Percentiles rank a stretch among this genome's conserved stretches.
Evolutionary conservation across 2,113 vertebrate species (phyloP).

Genomic region (Nesoenas mayeri): DNA sequence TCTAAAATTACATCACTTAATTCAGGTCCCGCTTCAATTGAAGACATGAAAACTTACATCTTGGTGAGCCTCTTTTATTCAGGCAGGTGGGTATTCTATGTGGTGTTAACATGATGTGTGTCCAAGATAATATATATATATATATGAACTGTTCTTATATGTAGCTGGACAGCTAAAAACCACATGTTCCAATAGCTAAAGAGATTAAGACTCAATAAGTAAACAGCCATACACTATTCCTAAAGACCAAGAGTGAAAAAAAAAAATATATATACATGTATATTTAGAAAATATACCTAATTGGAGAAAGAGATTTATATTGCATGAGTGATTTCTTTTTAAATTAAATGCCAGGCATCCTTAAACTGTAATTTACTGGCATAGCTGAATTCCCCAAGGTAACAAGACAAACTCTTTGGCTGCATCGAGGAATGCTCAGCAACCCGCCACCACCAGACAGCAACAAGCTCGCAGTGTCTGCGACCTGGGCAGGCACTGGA

Average conservation of each 20-base stretch:
- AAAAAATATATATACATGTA: background rate
- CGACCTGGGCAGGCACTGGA: background rate
- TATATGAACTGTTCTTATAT: background rate
- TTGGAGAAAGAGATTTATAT: conserved; percentile 18
- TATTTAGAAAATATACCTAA: background rate
- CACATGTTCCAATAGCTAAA: background rate
- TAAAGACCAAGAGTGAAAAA: background rate
- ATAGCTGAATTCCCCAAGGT: conserved; percentile 4
- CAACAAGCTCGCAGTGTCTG: background rate
- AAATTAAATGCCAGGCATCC: background rate
- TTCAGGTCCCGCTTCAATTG: background rate
- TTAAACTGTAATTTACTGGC: conserved; percentile 24
- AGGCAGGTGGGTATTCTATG: background rate
- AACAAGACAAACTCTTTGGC: conserved; percentile 13
- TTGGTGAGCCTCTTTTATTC: background rate
- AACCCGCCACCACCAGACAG: background rate
- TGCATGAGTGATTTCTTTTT: conserved; percentile 3
- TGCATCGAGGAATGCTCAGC: background rate
- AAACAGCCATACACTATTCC: background rate
- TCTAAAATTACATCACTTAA: background rate
- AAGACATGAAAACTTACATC: background rate
- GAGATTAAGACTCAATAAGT: background rate
- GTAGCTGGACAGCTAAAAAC: background rate
- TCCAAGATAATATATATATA: background rate
- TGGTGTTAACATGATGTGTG: background rate